Percentiles rank a stretch among this genome's conserved stretches.
Conservation (phyloP, 2,888 invertebrate species). For the Therioaphis trifolii region DNA sequence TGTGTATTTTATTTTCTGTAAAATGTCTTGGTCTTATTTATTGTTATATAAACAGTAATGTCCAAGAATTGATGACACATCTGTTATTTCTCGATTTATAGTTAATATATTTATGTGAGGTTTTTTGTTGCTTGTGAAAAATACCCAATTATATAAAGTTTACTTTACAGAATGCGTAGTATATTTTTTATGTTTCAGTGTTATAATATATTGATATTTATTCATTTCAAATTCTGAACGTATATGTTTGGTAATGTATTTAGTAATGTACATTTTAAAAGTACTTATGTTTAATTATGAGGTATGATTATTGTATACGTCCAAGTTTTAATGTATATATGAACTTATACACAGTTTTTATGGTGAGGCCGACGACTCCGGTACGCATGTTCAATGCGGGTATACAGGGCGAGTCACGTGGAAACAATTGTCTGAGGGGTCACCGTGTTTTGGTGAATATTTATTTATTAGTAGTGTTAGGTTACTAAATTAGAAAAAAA, state of each 20-base stretch:
- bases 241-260: neutral
- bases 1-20: neutral
- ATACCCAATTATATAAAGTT: conserved; percentile 10
- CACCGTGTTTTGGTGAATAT: conserved; percentile 9
- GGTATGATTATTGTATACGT: neutral
- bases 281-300: conserved; percentile 1
- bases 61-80: conserved; percentile 36
- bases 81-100: conserved; percentile 26
- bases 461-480: conserved; percentile 9
- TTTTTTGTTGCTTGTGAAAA: neutral
- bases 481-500: conserved; percentile 11
- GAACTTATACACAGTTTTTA: neutral
- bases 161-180: neutral
- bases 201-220: neutral
- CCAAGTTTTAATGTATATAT: conserved; percentile 9
- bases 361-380: conserved; percentile 39
- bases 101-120: neutral
- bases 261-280: conserved; percentile 6
- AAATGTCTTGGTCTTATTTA: neutral
- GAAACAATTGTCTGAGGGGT: conserved; percentile 13
- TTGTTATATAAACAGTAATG: conserved; percentile 22
- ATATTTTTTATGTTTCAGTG: neutral
- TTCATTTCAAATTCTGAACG: neutral
- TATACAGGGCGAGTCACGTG: conserved; percentile 35
- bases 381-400: conserved; percentile 42